Evolutionary conservation across 2,113 vertebrate genomes (phyloP), one percentile per base, ranked within the genome.

Genomic region (Heterochromis multidens): DNA sequence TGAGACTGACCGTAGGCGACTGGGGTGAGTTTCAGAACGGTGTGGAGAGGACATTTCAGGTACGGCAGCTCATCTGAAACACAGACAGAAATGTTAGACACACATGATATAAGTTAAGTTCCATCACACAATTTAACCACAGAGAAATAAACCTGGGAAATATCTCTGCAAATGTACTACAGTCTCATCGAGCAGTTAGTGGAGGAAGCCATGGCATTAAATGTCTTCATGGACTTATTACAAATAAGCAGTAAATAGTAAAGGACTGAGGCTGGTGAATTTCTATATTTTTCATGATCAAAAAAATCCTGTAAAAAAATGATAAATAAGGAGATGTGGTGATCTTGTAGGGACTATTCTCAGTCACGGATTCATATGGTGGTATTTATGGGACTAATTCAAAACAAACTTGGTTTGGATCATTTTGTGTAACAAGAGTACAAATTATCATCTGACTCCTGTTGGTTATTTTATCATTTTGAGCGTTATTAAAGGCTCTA

Each of bases 21-120:
- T 0, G 96, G 96, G 0, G 96, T 96, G 79, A 96, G 95, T 61
- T 96, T 96, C 11, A 96, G 90, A 1, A 95, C 95, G 0, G 95
- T 95, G 88, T 96, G 96, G 9, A 96, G 95, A 80, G 95, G 95
- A 94, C 96, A 96, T 93, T 94, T 95, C 84, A 96, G 91, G 91
- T 96, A 96, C 1, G 96, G 95, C 78, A 96, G 90, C 91, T 96
- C 96, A 3, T n/a, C 96, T 96, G 84, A 57, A 1, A 80, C 25
- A 80, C 9, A 46, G 25, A 63, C 17, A 52, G 6, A 46, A 23
- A 43, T 2, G 11, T 31, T 27, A 5, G 4, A 16, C 49, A 65
- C 29, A 10, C 2, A 4, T 10, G 23, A 52, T 17, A 19, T 1
- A 13, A 7, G 46, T 17, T 49, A 4, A 3, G 3, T 67, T 35